phyloP scores from a whole-genome alignment of 2,888 invertebrate species.

The Blera fallax region DNA sequence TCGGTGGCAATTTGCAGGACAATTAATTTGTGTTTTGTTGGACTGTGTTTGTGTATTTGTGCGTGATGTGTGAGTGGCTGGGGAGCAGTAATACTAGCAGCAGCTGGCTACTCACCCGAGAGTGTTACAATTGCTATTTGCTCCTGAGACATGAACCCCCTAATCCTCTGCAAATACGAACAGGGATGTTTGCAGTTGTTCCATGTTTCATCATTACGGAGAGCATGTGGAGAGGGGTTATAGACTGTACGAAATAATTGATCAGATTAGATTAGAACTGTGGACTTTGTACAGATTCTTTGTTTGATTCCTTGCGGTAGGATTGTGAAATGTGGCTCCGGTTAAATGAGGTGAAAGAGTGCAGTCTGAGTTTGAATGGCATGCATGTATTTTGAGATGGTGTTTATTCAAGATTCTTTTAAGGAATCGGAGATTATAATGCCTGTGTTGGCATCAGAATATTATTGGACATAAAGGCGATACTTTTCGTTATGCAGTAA shows the following conservation, averaged over 20 bases:
- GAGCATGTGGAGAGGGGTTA: constrained; percentile 8
- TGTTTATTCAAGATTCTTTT: too few relatives aligned
- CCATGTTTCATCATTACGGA: constrained; percentile 50
- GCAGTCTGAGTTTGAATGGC: too few relatives aligned
- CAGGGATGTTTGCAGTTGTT: constrained; percentile 59
- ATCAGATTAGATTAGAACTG: constrained; percentile 49
- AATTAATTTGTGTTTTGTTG: constrained; percentile 67
- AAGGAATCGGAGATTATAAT: too few relatives aligned
- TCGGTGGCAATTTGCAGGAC: constrained; percentile 69
- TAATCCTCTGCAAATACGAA: constrained; percentile 67
- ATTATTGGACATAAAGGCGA: too few relatives aligned
- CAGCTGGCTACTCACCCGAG: constrained; percentile 59
- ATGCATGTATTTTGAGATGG: too few relatives aligned
- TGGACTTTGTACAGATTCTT: constrained; percentile 20
- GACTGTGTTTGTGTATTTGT: constrained; percentile 16
- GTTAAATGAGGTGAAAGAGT: not conserved
- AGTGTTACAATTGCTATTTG: constrained; percentile 71
- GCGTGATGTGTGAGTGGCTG: constrained; percentile 55
- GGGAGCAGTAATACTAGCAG: constrained; percentile 39
- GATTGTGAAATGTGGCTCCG: constrained; percentile 8
- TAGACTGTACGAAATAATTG: constrained; percentile 48
- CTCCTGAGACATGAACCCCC: constrained; percentile 59
- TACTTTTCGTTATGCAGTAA: too few relatives aligned
- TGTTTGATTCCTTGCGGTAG: constrained; percentile 4
- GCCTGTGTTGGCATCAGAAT: too few relatives aligned